Conservation (phyloP, 2,113 vertebrate species). For the Mormoops blainvillei region DNA sequence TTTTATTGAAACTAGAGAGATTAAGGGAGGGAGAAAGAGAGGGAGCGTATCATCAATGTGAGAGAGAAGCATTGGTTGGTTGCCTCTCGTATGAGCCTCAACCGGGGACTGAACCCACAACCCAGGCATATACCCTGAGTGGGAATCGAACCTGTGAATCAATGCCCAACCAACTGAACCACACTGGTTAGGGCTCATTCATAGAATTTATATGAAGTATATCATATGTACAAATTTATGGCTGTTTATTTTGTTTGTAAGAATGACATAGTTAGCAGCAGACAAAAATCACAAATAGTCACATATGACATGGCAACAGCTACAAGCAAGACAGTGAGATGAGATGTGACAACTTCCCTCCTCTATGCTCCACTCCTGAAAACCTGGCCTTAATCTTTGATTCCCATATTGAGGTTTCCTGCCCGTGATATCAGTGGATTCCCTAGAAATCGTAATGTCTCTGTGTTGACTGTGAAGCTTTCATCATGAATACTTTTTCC, state of each 20-base stretch:
- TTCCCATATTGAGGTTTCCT: not conserved
- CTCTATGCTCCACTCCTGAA: not conserved
- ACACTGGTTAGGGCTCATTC: too few relatives aligned
- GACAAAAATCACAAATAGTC: not conserved
- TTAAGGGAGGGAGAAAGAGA: too few relatives aligned
- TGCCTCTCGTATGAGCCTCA: too few relatives aligned
- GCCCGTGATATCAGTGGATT: not conserved
- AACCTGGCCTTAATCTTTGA: not conserved
- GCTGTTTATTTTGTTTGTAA: not conserved
- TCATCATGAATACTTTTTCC: not conserved
- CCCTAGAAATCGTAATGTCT: not conserved
- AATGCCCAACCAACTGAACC: too few relatives aligned
- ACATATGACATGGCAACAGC: not conserved
- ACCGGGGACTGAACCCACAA: too few relatives aligned
- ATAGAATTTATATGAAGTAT: not conserved
- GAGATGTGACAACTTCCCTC: not conserved
- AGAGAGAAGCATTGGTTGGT: too few relatives aligned
- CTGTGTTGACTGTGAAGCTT: not conserved
- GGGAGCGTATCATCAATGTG: too few relatives aligned
- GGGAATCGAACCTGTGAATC: too few relatives aligned
- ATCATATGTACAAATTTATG: not conserved
- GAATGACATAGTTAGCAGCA: not conserved
- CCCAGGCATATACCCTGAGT: too few relatives aligned
- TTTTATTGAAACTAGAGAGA: too few relatives aligned
- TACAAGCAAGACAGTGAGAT: not conserved